Base-by-base conservation (phyloP, 1,140 invertebrate species). In the Yoshiicerus persimilis region DNA sequence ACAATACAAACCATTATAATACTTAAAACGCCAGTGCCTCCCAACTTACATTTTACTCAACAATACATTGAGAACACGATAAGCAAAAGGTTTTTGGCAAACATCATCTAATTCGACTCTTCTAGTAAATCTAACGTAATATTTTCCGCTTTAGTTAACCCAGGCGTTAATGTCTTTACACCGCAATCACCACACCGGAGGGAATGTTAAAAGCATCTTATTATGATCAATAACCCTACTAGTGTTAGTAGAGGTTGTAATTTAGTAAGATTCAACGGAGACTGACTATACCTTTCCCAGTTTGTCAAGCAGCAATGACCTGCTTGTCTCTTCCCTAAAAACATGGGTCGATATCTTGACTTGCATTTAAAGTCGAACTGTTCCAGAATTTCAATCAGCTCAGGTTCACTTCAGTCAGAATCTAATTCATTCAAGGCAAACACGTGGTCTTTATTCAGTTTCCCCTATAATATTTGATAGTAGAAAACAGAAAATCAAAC, bases 351-450 rank as follows among this genome's bases (percentile, higher is more conserved):
- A 80, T 80, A 80, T 80, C 75, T 80, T 80, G 75, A 32, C 75
- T 80, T 80, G 75, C 75, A 80, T 80, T 80, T 80, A 80, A 80
- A 80, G 75, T 80, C 30, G 32, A n/a, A 80, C 75, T 80, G 32
- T 36, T 80, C 75, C 75, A 80, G 75, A 80, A 80, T 80, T 80
- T 80, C 75, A 80, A 80, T 80, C 75, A 80, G 75, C 75, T 80
- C 20, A 80, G 75, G 66, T 80, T 38, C 30, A 36, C 34, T 77
- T 66, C 64, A 70, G 3, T 27, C 23, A 80, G 75, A 80, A 23
- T 80, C 75, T 38, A 16, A 36, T 80, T 80, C 32, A 80, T 80
- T n/a, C 1, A 4, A 38, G 32, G 36, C 75, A 38, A 77, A 77
- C 70, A 77, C 70, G 70, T 80, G 75, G n/a, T 36, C 25, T 30